phyloP scores from a whole-genome alignment of 1,140 invertebrate genomes.

The Pseudachorutes palmiensis region DNA sequence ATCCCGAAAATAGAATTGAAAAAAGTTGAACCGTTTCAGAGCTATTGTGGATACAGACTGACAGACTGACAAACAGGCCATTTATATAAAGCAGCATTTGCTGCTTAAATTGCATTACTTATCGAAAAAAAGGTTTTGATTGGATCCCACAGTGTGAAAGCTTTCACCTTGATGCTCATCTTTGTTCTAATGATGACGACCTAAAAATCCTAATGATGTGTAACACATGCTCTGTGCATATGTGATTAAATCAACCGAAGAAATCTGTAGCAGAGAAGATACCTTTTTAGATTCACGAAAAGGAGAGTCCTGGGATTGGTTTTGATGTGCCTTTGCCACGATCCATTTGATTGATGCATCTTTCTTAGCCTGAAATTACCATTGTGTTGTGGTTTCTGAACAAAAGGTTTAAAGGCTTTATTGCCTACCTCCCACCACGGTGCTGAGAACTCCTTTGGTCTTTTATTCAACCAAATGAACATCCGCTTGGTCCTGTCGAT shows the following conservation, averaged over 20 bases:
- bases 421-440: conserved; percentile 36
- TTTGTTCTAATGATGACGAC: no score
- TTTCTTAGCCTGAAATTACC: conserved; percentile 34
- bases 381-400: neutral
- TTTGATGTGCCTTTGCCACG: conserved; percentile 31
- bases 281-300: conserved; percentile 37
- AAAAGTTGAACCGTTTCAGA: no score
- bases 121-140: no score
- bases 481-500: conserved; percentile 36
- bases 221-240: neutral
- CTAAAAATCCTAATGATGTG: neutral
- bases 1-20: no score
- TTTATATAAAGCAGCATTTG: no score
- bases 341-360: conserved; percentile 38
- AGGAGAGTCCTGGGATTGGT: conserved; percentile 27
- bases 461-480: conserved; percentile 37
- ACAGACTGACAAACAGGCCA: no score
- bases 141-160: no score
- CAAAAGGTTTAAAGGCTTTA: neutral
- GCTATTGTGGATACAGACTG: no score
- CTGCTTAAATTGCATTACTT: no score
- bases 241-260: neutral
- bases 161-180: no score
- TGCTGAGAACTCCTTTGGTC: conserved; percentile 33
- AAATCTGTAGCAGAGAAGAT: neutral